Percentiles rank a stretch among this genome's conserved stretches.
phyloP scores from a whole-genome alignment of 2,113 vertebrate species.

The Rafetus swinhoei region DNA sequence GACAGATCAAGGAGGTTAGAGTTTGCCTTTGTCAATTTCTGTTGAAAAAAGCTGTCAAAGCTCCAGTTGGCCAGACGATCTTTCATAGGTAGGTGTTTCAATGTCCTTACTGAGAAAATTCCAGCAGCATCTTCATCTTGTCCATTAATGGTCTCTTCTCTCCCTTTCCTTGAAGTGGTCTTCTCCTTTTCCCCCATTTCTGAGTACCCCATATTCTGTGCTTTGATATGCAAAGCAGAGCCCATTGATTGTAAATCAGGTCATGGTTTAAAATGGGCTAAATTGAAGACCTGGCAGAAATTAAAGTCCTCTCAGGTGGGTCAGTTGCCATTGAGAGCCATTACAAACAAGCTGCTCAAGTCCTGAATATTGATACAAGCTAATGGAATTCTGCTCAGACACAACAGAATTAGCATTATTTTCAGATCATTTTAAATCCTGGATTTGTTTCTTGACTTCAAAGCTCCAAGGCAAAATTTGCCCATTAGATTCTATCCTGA shows the following conservation, averaged over 20 bases:
- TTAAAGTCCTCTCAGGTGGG: background rate
- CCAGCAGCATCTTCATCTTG: background rate
- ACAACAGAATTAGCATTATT: background rate
- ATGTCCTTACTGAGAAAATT: background rate
- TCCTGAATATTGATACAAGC: background rate
- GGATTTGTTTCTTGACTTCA: background rate
- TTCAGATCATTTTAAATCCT: background rate
- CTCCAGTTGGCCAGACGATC: background rate
- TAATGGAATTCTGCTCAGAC: conserved; percentile 7
- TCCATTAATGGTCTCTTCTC: background rate
- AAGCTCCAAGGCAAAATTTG: background rate
- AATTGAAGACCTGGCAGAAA: background rate
- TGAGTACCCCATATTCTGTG: background rate
- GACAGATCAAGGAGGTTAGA: background rate
- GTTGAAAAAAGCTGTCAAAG: conserved; percentile 18
- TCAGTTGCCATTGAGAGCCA: background rate
- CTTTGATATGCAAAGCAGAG: background rate
- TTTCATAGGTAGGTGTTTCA: background rate
- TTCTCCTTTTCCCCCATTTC: background rate
- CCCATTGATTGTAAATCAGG: conserved; percentile 10
- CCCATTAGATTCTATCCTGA: background rate
- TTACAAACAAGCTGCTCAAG: background rate
- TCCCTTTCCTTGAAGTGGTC: background rate
- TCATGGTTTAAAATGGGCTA: background rate
- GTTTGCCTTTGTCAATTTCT: background rate